A percentile compares a stretch with the other conserved stretches of the same genome.
phyloP scores from a whole-genome alignment of 2,888 invertebrate species.

The Petrolisthes cinctipes region DNA sequence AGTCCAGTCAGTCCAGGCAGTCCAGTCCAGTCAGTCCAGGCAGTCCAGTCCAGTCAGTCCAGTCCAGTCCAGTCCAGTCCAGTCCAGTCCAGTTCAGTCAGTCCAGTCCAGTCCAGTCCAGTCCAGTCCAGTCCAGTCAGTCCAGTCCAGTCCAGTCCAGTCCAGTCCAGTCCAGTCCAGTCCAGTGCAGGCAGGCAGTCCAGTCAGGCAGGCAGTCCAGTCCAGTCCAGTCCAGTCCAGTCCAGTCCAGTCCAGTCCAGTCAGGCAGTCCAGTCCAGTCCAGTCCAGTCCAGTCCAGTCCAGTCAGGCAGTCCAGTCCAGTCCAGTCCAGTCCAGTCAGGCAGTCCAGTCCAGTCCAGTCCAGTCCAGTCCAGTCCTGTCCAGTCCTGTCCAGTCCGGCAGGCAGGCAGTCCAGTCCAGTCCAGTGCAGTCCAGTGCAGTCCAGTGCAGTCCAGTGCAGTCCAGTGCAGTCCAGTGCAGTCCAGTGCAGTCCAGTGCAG shows the following conservation, averaged over 20 bases:
- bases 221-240: neutral
- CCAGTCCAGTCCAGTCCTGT: neutral
- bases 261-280: no score
- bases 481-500: slow-evolving; percentile 4
- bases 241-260: neutral
- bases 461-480: neutral
- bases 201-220: neutral
- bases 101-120: neutral
- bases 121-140: no score
- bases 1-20: neutral
- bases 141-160: neutral
- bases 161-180: neutral
- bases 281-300: no score
- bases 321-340: no score
- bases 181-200: neutral
- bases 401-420: neutral
- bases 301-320: no score
- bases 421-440: neutral
- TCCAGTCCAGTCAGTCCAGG: neutral
- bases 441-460: neutral
- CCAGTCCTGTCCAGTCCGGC: no score
- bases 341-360: neutral
- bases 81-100: neutral
- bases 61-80: neutral
- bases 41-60: no score